Evolutionary conservation across 2,797 vertebrate genomes (phyloP), one percentile per base, ranked within the genome.

Genomic region (Lacerta bilineata): DNA sequence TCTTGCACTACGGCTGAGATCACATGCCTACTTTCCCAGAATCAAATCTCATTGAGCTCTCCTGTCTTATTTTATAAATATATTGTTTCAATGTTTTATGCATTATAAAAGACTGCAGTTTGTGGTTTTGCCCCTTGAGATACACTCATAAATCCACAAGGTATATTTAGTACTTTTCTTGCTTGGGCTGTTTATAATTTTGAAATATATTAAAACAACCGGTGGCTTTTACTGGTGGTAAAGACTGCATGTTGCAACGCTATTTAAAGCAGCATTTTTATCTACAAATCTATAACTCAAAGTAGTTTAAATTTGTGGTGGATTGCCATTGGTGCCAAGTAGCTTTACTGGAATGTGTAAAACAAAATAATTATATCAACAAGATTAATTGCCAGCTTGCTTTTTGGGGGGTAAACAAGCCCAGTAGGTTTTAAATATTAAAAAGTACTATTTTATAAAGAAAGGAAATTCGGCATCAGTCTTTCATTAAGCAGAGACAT

Each of bases 301-400:
- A 69, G 3, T 89, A 50, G 76, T 15, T 41, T 46, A 80, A 88
- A 90, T 93, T 76, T 29, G 66, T 5, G 80, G 20, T 4, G 6
- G 82, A 46, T 75, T 59, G 1, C 79, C 69, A 29, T 89, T 85
- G 89, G 20, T 55, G 80, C 78, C 41, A 71, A 39, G 74, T 80
- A 66, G 84, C 86, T 91, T 91, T 91, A 66, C 20, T 89, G 78
- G 64, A 91, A 89, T 11, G 33, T 7, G 55, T 89, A 69, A 81
- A 39, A 74, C 33, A 77, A 79, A 64, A 61, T 82, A 55, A 55
- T 3, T 82, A 1, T 68, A 86, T 4, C 8, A 75, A 69, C 39
- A 3, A 50, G 17, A 79, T 77, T 76, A 83, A 80, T 46, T 87
- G 4, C 8, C 77, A 76, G 46, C 90, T 90, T 91, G 66, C 89